phyloP scores from a whole-genome alignment of 2,113 vertebrate species.

The Heterochromis multidens region DNA sequence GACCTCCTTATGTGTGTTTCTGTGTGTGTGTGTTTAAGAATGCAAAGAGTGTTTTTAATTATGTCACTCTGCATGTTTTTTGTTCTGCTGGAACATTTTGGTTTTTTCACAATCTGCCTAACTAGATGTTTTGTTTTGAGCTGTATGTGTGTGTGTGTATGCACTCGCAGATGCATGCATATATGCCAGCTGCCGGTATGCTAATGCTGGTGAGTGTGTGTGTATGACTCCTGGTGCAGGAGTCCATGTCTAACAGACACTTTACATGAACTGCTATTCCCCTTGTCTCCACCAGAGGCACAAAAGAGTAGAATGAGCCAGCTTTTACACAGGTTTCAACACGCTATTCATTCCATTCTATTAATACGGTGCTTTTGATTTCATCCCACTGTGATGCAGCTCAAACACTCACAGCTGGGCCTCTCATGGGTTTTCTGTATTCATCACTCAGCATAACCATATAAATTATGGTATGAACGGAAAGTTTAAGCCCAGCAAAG shows the following conservation, averaged over 20 bases:
- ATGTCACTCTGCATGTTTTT: conserved; percentile 55
- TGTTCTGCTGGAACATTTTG: conserved; percentile 43
- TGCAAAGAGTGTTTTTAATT: conserved; percentile 70
- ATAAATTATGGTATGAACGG: conserved; percentile 4
- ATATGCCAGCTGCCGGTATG: neutral
- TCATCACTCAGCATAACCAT: neutral
- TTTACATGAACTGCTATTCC: neutral
- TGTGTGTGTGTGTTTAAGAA: conserved; percentile 41
- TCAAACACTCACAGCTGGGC: conserved; percentile 19
- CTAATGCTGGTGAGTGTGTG: neutral
- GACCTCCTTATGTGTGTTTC: conserved; percentile 40
- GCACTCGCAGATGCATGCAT: neutral
- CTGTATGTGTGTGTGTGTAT: neutral
- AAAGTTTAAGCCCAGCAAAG: conserved; percentile 1
- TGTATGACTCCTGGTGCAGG: neutral
- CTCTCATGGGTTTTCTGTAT: neutral
- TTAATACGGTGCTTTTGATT: conserved; percentile 56
- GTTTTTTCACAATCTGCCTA: conserved; percentile 20
- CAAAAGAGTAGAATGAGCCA: conserved; percentile 10
- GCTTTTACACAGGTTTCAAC: conserved; percentile 58
- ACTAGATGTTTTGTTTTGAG: conserved; percentile 14
- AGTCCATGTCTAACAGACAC: neutral
- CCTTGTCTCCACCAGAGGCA: conserved; percentile 61
- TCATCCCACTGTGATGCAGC: conserved; percentile 18
- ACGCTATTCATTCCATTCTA: conserved; percentile 63